These are phyloP conservation scores for Episyrphus balteatus DNA, from an alignment of 1,140 invertebrate species.

Conservation along the genomic window DNA sequence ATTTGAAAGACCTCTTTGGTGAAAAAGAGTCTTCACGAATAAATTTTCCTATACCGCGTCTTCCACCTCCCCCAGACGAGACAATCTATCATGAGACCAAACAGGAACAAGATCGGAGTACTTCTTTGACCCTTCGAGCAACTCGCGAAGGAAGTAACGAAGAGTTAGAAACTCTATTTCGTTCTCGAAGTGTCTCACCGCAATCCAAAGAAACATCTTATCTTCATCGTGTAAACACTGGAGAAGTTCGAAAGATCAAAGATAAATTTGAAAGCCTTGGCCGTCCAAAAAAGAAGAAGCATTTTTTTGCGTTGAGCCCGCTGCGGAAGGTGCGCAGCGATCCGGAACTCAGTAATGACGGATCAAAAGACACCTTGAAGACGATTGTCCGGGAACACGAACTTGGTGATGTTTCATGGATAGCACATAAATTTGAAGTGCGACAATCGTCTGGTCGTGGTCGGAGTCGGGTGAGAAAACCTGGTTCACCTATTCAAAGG, in stretches of 20 bases:
- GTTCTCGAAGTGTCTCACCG: conserved; percentile 54
- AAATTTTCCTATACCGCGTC: conserved; percentile 34
- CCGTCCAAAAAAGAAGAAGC: conserved; percentile 26
- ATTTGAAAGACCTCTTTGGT: conserved; percentile 67
- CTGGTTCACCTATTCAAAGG: conserved; percentile 49
- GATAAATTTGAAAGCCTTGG: conserved; percentile 59
- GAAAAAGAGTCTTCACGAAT: conserved; percentile 43
- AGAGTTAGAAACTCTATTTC: conserved; percentile 51
- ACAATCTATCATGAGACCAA: conserved; percentile 2
- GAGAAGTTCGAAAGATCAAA: conserved; percentile 60
- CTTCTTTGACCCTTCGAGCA: neutral
- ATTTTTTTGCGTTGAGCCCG: conserved; percentile 38
- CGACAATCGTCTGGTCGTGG: conserved; percentile 28
- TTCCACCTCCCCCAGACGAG: conserved; percentile 14
- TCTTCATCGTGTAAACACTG: conserved; percentile 54
- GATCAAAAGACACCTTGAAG: conserved; percentile 41
- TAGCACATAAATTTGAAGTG: conserved; percentile 49
- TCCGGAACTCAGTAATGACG: conserved; percentile 50
- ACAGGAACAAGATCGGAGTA: neutral
- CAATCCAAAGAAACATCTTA: conserved; percentile 39
- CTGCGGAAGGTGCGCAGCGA: conserved; percentile 59
- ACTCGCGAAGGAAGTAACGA: conserved; percentile 31
- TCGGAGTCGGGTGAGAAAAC: conserved; percentile 41
- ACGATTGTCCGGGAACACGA: conserved; percentile 42
- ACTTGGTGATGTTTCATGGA: conserved; percentile 47